Percentiles rank a stretch among this genome's conserved stretches.
phyloP scores from a whole-genome alignment of 1,140 invertebrate species.

The Ceratosolen fusciceps region DNA sequence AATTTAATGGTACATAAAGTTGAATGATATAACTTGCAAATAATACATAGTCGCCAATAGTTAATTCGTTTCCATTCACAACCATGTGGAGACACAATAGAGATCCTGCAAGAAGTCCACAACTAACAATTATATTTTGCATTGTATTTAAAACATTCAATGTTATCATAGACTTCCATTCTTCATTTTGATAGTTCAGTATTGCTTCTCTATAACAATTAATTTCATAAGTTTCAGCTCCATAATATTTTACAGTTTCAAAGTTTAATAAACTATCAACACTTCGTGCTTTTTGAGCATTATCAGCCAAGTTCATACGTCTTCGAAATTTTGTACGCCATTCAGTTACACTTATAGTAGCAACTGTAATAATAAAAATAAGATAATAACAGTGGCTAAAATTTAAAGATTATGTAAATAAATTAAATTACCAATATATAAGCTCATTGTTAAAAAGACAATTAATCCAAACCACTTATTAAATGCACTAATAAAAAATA shows the following conservation, averaged over 20 bases:
- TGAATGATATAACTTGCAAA: conserved; percentile 97
- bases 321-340: conserved; percentile 96
- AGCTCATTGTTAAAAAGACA: conserved; percentile 90
- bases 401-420: conserved; percentile 1
- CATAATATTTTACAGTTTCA: conserved; percentile 98
- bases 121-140: conserved; percentile 92
- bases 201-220: conserved; percentile 87
- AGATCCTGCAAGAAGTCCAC: conserved; percentile 88
- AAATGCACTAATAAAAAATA: conserved; percentile 90
- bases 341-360: conserved; percentile 91
- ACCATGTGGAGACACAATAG: conserved; percentile 90
- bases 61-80: conserved; percentile 77
- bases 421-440: conserved; percentile 87
- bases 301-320: conserved; percentile 94
- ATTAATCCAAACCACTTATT: conserved; percentile 96
- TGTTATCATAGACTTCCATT: conserved; percentile 88
- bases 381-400: not conserved
- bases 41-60: conserved; percentile 94
- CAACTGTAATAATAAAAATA: conserved; percentile 72
- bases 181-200: conserved; percentile 86
- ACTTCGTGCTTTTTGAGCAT: conserved; percentile 89
- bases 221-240: conserved; percentile 92
- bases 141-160: conserved; percentile 90
- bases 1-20: conserved; percentile 96
- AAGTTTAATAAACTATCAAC: conserved; percentile 98